A percentile compares a stretch with the other conserved stretches of the same genome.
Conservation (phyloP, 2,113 vertebrate species). For the Pimephales promelas region DNA sequence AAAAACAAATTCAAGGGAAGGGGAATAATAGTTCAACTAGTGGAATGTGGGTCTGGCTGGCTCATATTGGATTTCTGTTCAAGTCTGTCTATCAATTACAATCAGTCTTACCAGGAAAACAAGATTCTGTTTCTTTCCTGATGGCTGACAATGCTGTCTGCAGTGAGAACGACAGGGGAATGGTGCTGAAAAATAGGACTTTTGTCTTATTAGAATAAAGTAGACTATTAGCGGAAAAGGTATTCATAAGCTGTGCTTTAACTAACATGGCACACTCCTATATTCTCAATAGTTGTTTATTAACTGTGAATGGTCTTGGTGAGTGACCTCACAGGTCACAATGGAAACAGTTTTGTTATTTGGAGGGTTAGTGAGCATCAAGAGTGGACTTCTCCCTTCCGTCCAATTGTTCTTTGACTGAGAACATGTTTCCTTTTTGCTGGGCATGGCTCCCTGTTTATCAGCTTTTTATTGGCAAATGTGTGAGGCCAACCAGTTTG, state of each 20-base stretch:
- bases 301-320: not conserved
- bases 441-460: conserved; percentile 66
- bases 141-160: too few species aligned
- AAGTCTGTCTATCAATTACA: not conserved
- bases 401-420: conserved; percentile 68
- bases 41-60: not conserved
- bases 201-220: not conserved
- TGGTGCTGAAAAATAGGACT: not conserved
- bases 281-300: not conserved
- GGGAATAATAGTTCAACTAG: not conserved
- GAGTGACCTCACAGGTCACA: conserved; percentile 25
- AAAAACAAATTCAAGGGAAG: not conserved
- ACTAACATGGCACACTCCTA: too few species aligned
- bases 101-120: not conserved
- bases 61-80: not conserved
- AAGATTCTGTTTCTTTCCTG: not conserved
- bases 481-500: conserved; percentile 25
- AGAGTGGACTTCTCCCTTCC: conserved; percentile 70
- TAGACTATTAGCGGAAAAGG: not conserved
- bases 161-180: not conserved
- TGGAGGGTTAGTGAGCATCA: conserved; percentile 49
- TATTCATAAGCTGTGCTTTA: not conserved
- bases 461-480: conserved; percentile 57
- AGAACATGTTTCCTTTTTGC: conserved; percentile 68
- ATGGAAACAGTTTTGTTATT: conserved; percentile 31